Base-by-base conservation (phyloP, 2,888 invertebrate genomes). In the Erpobdella octoculata region DNA sequence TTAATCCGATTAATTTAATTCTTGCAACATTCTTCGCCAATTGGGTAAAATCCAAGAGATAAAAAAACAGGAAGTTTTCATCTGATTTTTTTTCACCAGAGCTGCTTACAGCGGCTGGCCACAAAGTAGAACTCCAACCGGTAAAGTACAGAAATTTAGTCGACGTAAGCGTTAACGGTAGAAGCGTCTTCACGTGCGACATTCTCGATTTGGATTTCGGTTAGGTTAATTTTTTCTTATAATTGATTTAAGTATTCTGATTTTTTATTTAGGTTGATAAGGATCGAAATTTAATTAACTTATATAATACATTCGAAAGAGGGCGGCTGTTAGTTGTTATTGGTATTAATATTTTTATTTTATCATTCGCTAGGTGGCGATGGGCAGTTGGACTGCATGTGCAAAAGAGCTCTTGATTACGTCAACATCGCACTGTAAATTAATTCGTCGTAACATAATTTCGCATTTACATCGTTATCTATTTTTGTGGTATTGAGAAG, bases 311-410 rank as follows among this genome's bases (percentile, higher is more conserved):
- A n/a, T n/a, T n/a, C n/a, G n/a, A n/a, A n/a, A n/a, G n/a, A n/a
- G n/a, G n/a, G n/a, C n/a, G n/a, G n/a, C n/a, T n/a, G n/a, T n/a
- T n/a, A n/a, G n/a, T n/a, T n/a, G n/a, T n/a, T n/a, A n/a, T n/a
- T n/a, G n/a, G n/a, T n/a, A n/a, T n/a, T n/a, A 53, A 53, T 53
- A 28, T 25, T 5, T 62, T 21, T 62, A 1, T 37, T 66, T 68
- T 31, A 21, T 38, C 35, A 15, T 33, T 18, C 36, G 21, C 4
- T 37, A 69, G 69, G 37, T 33, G 69, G 69, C 18, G 69, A 69
- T 35, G 69, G 69, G 12, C n/a, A 28, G 69, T 12, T 69, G 69
- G 69, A 69, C 28, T 69, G 69, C 58, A 33, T 69, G 35, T 69
- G 69, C 48, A 18, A 28, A 58, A 48, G 35, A 25, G 69, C 69